A percentile compares a stretch with the other conserved stretches of the same genome.
phyloP scores from a whole-genome alignment of 2,888 invertebrate species.

The Liopterus haemorrhoidalis region DNA sequence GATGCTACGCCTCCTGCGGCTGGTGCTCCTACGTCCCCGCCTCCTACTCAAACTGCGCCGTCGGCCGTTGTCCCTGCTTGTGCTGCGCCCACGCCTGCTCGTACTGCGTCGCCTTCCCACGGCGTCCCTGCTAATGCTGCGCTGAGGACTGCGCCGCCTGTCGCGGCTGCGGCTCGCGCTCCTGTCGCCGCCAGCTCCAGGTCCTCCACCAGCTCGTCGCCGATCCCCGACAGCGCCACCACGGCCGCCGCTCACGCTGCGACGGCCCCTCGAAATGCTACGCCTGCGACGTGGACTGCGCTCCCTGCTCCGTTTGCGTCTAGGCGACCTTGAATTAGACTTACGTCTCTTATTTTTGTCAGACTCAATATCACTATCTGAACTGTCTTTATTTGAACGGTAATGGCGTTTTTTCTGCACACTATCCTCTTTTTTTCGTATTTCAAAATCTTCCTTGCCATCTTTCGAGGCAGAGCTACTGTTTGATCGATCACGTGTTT shows the following conservation, averaged over 20 bases:
- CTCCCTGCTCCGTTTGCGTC: conserved; percentile 43
- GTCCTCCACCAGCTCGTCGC: conserved; percentile 40
- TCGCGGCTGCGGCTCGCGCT: conserved; percentile 34
- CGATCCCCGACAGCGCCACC: too few relatives aligned
- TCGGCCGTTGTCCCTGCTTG: conserved; percentile 42
- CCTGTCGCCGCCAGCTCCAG: conserved; percentile 38
- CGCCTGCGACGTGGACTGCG: conserved; percentile 39
- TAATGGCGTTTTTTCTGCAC: conserved; percentile 86
- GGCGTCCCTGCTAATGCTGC: conserved; percentile 34
- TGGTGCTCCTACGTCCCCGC: conserved; percentile 50
- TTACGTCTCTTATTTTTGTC: conserved; percentile 32
- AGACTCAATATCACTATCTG: conserved; percentile 55
- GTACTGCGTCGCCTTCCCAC: conserved; percentile 45
- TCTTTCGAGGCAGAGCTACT: conserved; percentile 36
- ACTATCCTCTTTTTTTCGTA: conserved; percentile 70
- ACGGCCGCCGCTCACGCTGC: conserved; percentile 39
- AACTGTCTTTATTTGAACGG: conserved; percentile 77
- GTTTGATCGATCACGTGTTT: conserved; percentile 34
- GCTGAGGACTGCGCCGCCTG: conserved; percentile 37
- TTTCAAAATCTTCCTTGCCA: conserved; percentile 56
- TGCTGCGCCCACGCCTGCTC: conserved; percentile 39
- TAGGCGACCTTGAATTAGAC: conserved; percentile 34
- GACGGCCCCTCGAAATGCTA: conserved; percentile 39
- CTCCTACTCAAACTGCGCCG: conserved; percentile 42
- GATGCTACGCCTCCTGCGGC: conserved; percentile 37